These are phyloP conservation scores for Panonychus citri DNA, from an alignment of 1,140 invertebrate genomes.

Conservation along the genomic window DNA sequence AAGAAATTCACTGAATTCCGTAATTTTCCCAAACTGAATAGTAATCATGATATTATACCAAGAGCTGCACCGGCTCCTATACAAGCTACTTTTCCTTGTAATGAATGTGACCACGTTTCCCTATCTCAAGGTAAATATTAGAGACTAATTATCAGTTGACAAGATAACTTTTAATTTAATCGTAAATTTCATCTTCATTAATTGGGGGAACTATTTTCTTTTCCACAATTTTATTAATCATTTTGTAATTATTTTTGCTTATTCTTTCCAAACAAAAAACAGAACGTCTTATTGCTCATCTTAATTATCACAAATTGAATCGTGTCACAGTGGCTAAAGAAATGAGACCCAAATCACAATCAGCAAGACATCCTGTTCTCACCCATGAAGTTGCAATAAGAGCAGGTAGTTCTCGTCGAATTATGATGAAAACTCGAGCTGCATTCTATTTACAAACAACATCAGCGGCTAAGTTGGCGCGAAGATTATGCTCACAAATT, in stretches of 20 bases:
- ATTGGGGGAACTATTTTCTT: no score
- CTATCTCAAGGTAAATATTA: no score
- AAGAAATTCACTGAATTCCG: conserved; percentile 94
- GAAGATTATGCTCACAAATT: conserved; percentile 51
- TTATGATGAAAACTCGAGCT: conserved; percentile 92
- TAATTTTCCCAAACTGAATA: conserved; percentile 24
- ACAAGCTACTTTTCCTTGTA: conserved; percentile 5
- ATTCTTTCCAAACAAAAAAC: conserved; percentile 15
- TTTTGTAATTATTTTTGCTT: neutral
- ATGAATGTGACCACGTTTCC: conserved; percentile 13
- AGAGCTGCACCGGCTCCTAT: no score
- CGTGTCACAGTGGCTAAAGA: conserved; percentile 78
- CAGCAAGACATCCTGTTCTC: conserved; percentile 71
- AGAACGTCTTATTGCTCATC: conserved; percentile 23
- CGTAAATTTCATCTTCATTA: no score
- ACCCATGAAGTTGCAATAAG: conserved; percentile 47
- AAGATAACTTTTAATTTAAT: conserved; percentile 17
- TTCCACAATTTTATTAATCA: neutral
- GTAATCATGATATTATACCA: neutral
- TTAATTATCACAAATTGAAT: conserved; percentile 47
- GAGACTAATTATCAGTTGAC: no score
- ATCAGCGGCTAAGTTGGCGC: conserved; percentile 57
- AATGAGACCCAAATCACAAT: conserved; percentile 72
- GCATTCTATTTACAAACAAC: conserved; percentile 79
- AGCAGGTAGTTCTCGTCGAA: conserved; percentile 54